These are phyloP conservation scores for Solea solea DNA, from an alignment of 2,113 vertebrate species.

Conservation along the genomic window DNA sequence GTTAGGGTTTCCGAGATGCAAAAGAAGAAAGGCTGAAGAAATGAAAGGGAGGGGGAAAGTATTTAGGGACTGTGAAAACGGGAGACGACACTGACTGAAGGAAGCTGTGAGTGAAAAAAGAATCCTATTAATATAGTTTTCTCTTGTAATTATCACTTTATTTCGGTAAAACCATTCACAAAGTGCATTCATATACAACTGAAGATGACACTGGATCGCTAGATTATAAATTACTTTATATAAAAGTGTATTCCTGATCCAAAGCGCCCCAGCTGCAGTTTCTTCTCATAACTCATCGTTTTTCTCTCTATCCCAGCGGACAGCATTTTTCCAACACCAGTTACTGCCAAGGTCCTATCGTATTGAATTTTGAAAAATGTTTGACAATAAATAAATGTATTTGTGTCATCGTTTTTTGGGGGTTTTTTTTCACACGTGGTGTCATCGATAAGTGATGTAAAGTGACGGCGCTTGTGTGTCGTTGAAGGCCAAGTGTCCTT, in stretches of 20 bases:
- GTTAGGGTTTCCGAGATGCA: conserved; percentile 5
- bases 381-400: conserved; percentile 8
- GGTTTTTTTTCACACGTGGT: neutral
- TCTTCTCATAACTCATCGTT: neutral
- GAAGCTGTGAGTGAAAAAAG: neutral
- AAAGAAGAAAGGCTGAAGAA: neutral
- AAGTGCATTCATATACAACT: too few relatives aligned
- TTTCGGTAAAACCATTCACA: neutral
- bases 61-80: neutral
- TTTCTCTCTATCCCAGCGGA: neutral
- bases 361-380: conserved; percentile 16
- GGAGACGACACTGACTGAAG: neutral
- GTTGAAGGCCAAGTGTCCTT: conserved; percentile 33
- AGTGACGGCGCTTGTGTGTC: conserved; percentile 3
- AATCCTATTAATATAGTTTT: too few relatives aligned
- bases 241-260: neutral
- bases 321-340: conserved; percentile 1
- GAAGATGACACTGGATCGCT: too few relatives aligned
- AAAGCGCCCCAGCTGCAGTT: neutral
- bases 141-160: neutral
- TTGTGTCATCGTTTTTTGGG: conserved; percentile 4
- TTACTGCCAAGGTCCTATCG: conserved; percentile 14
- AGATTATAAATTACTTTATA: neutral
- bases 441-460: conserved; percentile 50
- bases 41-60: neutral